A percentile compares a stretch with the other conserved stretches of the same genome.
Conservation (phyloP, 2,888 invertebrate genomes). For the Deilephila porcellus region DNA sequence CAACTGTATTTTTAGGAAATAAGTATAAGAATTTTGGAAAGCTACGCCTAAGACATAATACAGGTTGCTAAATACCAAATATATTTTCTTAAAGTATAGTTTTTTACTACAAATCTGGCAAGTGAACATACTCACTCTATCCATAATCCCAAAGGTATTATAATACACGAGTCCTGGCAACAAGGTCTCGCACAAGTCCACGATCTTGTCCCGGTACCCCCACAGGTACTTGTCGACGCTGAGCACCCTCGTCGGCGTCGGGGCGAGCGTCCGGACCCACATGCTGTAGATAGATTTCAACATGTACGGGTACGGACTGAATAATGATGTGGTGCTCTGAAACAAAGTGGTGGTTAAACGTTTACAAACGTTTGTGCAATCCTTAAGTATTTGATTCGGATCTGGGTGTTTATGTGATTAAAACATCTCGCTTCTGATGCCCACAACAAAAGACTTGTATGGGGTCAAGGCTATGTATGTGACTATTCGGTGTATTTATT, state of each 20-base stretch:
- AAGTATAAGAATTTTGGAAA: too few species aligned
- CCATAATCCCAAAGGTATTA: slow-evolving; percentile 50
- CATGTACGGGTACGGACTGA: slow-evolving; percentile 75
- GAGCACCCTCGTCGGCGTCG: slow-evolving; percentile 80
- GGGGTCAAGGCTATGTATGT: too few species aligned
- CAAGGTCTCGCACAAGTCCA: slow-evolving; percentile 37
- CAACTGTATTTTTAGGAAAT: slow-evolving; percentile 52
- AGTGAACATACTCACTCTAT: slow-evolving; percentile 36
- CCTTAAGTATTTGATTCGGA: too few species aligned
- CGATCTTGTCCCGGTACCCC: slow-evolving; percentile 43
- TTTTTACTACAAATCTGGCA: too few species aligned
- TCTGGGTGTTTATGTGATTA: too few species aligned
- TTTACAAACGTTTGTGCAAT: too few species aligned
- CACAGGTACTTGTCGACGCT: slow-evolving; percentile 42
- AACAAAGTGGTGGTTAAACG: background rate
- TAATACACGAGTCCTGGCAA: slow-evolving; percentile 43
- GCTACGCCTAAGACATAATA: too few species aligned
- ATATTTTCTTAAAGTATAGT: too few species aligned
- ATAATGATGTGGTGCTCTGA: slow-evolving; percentile 4
- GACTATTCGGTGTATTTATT: too few species aligned
- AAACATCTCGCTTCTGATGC: too few species aligned
- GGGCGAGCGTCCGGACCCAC: slow-evolving; percentile 80
- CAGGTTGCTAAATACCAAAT: too few species aligned
- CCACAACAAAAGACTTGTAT: too few species aligned
- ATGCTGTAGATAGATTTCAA: slow-evolving; percentile 85